A percentile compares a stretch with the other conserved stretches of the same genome.
Evolutionary conservation across 2,113 vertebrate genomes (phyloP).

Genomic region (Urocynchramus pylzowi): DNA sequence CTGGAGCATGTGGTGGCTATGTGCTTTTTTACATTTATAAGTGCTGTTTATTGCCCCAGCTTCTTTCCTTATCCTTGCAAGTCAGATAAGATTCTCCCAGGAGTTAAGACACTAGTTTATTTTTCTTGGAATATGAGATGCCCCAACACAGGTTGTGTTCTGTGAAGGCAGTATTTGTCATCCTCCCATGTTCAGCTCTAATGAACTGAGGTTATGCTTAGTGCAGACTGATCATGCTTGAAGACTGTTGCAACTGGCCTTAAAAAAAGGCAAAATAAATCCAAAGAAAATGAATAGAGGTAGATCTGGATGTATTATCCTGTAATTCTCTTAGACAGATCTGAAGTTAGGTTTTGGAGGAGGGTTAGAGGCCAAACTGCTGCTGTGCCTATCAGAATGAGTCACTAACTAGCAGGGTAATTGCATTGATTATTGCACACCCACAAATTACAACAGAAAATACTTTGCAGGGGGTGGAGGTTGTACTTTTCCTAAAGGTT

Average conservation of each 20-base stretch:
- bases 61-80: neutral
- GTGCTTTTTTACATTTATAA: neutral
- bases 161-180: conserved; percentile 28
- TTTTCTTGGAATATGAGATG: neutral
- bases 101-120: neutral
- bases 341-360: neutral
- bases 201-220: neutral
- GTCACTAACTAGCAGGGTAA: conserved; percentile 53
- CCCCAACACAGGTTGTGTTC: neutral
- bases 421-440: conserved; percentile 55
- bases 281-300: neutral
- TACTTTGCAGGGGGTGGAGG: neutral
- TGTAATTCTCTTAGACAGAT: neutral
- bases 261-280: neutral
- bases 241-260: neutral
- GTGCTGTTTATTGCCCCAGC: neutral
- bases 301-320: neutral
- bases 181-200: neutral
- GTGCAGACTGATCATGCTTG: neutral
- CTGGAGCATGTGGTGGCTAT: neutral
- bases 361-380: conserved; percentile 23
- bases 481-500: conserved; percentile 19
- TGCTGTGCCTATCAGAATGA: conserved; percentile 32
- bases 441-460: conserved; percentile 48
- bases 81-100: neutral